A percentile compares a stretch with the other conserved stretches of the same genome.
Evolutionary conservation across 2,888 invertebrate genomes (phyloP).

Genomic region (Dolichomitus sp.): DNA sequence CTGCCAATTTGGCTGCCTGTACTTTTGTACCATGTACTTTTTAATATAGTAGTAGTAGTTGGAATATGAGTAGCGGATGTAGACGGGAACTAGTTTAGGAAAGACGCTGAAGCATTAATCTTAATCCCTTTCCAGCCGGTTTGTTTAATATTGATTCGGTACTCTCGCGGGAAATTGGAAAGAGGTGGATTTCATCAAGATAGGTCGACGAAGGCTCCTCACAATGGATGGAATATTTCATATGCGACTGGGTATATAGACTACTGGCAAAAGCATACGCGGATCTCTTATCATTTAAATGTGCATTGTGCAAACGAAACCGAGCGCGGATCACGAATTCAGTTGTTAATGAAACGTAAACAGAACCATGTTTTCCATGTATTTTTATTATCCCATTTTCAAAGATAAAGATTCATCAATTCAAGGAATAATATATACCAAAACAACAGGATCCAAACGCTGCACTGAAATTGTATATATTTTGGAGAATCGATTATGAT

Average conservation of each 20-base stretch:
- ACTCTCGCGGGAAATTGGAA: conserved; percentile 36
- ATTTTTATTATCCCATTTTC: conserved; percentile 5
- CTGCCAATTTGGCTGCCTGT: no score
- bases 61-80: not conserved
- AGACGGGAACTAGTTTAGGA: not conserved
- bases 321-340: conserved; percentile 22
- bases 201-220: conserved; percentile 13
- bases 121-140: conserved; percentile 6
- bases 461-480: no score
- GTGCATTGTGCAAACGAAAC: conserved; percentile 12
- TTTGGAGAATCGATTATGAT: no score
- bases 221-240: conserved; percentile 43
- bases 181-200: conserved; percentile 12
- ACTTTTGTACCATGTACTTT: no score
- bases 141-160: conserved; percentile 37
- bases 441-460: not conserved
- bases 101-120: conserved; percentile 23
- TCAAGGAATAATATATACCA: not conserved
- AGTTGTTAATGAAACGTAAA: conserved; percentile 38
- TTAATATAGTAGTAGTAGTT: not conserved
- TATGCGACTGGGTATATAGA: conserved; percentile 1
- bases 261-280: not conserved
- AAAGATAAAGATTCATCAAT: not conserved
- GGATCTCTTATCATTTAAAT: conserved; percentile 43
- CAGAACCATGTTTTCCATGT: conserved; percentile 6